A percentile compares a stretch with the other conserved stretches of the same genome.
Evolutionary conservation across 2,888 invertebrate species (phyloP).

Genomic region (Sphaeridia pumilis): DNA sequence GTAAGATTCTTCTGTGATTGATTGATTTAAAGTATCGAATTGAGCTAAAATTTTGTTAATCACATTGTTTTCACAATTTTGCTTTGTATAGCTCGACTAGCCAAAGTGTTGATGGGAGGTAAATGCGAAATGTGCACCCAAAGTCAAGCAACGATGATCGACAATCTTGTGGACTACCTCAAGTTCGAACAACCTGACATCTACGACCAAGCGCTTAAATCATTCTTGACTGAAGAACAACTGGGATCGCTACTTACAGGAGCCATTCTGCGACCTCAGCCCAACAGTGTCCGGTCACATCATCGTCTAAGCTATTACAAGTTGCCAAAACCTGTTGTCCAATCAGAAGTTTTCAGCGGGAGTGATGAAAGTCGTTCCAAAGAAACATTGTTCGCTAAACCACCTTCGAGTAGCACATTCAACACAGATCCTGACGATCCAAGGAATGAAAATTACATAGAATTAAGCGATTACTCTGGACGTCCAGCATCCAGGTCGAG

Average conservation of each 20-base stretch:
- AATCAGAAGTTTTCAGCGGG: too few species aligned
- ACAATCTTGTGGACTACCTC: background rate
- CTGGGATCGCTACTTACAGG: background rate
- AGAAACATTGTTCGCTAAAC: too few species aligned
- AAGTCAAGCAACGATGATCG: background rate
- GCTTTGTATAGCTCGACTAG: background rate
- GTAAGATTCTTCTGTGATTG: conserved; percentile 3
- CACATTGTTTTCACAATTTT: too few species aligned
- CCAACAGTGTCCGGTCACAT: background rate
- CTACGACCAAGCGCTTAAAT: conserved; percentile 4
- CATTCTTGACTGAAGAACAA: conserved; percentile 1
- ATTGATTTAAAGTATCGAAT: background rate
- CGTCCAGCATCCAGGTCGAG: too few species aligned
- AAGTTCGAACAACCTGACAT: conserved; percentile 3
- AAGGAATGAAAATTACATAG: too few species aligned
- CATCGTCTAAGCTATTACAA: too few species aligned
- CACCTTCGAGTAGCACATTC: too few species aligned
- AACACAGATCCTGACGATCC: too few species aligned
- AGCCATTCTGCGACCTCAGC: background rate
- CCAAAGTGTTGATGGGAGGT: background rate
- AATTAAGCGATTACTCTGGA: too few species aligned
- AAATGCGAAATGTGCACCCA: conserved; percentile 2
- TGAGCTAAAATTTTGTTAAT: background rate
- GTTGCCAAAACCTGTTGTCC: too few species aligned
- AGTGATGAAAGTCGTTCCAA: background rate